Conservation (phyloP, 1,140 invertebrate genomes). For the Bombyx mandarina region DNA sequence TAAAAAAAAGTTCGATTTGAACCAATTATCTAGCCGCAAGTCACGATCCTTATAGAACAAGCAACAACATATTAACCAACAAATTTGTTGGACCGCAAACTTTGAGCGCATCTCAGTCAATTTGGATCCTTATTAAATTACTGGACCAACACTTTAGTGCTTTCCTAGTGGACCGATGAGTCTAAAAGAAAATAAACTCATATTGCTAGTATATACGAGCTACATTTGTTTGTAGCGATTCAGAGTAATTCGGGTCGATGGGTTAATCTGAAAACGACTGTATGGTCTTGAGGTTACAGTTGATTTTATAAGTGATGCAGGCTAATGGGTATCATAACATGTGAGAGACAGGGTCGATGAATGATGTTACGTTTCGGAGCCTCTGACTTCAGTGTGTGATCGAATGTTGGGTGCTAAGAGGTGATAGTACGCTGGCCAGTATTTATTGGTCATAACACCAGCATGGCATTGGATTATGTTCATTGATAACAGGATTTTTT, state of each 20-base stretch:
- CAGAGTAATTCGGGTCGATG: neutral
- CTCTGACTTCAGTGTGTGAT: constrained; percentile 42
- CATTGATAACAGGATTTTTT: too few relatives aligned
- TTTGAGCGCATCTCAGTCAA: constrained; percentile 57
- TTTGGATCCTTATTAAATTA: constrained; percentile 65
- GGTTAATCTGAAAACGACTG: constrained; percentile 10
- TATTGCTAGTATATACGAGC: neutral
- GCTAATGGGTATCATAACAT: constrained; percentile 9
- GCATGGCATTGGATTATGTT: neutral
- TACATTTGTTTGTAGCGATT: constrained; percentile 4
- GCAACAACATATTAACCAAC: constrained; percentile 60
- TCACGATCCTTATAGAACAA: constrained; percentile 26
- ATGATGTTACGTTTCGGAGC: constrained; percentile 44
- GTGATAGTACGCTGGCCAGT: neutral
- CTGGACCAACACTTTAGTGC: constrained; percentile 49
- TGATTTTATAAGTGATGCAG: constrained; percentile 4
- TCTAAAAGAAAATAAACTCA: constrained; percentile 1
- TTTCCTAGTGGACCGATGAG: constrained; percentile 7
- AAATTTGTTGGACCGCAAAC: constrained; percentile 50
- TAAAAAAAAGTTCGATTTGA: neutral
- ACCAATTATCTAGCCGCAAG: constrained; percentile 13
- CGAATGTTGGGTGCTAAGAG: constrained; percentile 15
- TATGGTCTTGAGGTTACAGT: constrained; percentile 7
- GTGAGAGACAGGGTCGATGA: constrained; percentile 45
- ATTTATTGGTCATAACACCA: constrained; percentile 1